Conservation (phyloP, 2,797 vertebrate species). For the Microcaecilia unicolor region DNA sequence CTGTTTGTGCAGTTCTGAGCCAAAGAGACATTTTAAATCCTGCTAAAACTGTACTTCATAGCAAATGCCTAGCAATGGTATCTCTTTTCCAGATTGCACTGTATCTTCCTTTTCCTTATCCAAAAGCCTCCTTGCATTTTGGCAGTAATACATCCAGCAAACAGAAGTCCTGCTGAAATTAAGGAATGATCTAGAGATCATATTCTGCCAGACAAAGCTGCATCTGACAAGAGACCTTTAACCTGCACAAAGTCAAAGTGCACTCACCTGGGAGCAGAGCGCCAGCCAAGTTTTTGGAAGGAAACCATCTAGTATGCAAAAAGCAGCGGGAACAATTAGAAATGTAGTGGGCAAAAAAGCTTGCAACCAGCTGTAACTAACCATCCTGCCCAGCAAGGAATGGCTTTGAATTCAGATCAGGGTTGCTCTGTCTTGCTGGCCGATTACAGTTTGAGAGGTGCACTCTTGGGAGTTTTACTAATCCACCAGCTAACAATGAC, state of each 20-base stretch:
- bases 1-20: too few species aligned
- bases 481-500: constrained; percentile 55
- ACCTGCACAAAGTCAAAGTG: constrained; percentile 25
- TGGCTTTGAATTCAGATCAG: constrained; percentile 39
- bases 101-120: too few species aligned
- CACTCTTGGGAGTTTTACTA: constrained; percentile 54
- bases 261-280: constrained; percentile 32
- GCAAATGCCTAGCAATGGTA: too few species aligned
- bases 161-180: constrained; percentile 3
- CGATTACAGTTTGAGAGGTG: constrained; percentile 45
- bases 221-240: constrained; percentile 36
- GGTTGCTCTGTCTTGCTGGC: constrained; percentile 42
- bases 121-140: too few species aligned
- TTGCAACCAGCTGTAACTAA: constrained; percentile 20
- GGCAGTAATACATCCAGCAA: constrained; percentile 3
- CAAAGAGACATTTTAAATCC: too few species aligned
- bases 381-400: constrained; percentile 24
- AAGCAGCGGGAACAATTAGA: constrained; percentile 25
- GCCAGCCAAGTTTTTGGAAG: constrained; percentile 34
- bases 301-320: constrained; percentile 24
- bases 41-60: too few species aligned
- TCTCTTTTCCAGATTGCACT: too few species aligned
- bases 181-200: constrained; percentile 1
- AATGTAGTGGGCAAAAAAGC: constrained; percentile 30
- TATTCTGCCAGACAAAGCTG: constrained; percentile 24